phyloP scores from a whole-genome alignment of 2,888 invertebrate genomes.

The Pterobdella sp. region DNA sequence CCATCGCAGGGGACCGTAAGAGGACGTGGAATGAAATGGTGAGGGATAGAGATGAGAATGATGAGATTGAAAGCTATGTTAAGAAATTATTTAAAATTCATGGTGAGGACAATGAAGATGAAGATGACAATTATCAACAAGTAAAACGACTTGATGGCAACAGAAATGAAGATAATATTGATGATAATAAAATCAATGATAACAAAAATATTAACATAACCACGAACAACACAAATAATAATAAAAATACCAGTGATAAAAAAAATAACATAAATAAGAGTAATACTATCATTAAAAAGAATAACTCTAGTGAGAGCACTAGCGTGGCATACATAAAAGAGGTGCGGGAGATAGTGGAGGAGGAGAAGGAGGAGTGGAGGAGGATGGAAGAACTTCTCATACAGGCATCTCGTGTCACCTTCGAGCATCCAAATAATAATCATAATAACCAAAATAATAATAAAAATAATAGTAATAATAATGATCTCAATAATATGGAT shows the following conservation, averaged over 20 bases:
- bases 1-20: no score
- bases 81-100: neutral
- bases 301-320: neutral
- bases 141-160: neutral
- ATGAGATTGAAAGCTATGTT: neutral
- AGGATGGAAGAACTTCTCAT: neutral
- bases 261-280: neutral
- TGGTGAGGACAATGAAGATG: neutral
- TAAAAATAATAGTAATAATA: neutral
- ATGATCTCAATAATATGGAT: neutral
- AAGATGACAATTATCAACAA: neutral
- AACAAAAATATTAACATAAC: neutral
- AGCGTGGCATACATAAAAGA: neutral
- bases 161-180: neutral
- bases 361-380: constrained; percentile 11
- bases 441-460: neutral
- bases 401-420: neutral
- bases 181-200: neutral
- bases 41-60: neutral
- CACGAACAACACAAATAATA: neutral
- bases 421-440: neutral
- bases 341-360: constrained; percentile 4
- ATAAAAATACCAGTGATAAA: neutral
- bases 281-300: neutral
- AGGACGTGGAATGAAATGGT: neutral